Evolutionary conservation across 2,797 vertebrate species (phyloP).

Genomic region (Oreochromis grahami): DNA sequence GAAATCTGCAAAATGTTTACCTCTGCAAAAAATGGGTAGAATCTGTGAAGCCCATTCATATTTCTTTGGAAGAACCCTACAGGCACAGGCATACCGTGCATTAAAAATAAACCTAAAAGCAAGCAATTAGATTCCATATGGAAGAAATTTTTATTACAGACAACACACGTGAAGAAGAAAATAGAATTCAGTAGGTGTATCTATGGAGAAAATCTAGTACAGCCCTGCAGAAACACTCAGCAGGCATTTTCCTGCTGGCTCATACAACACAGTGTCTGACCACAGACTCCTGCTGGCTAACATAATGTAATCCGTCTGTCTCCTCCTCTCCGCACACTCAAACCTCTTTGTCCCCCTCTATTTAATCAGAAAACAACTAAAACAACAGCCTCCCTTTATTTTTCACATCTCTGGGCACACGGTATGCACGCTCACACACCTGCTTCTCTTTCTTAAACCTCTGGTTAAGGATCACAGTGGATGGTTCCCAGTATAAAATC

Average conservation of each 20-base stretch:
- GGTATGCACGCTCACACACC: not conserved
- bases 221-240: conserved; percentile 44
- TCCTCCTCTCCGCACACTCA: conserved; percentile 14
- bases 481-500: not conserved
- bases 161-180: not conserved
- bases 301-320: conserved; percentile 64
- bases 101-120: not conserved
- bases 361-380: conserved; percentile 17
- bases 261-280: conserved; percentile 41
- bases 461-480: not conserved
- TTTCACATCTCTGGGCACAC: not conserved
- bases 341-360: conserved; percentile 16
- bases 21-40: not conserved
- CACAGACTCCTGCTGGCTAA: conserved; percentile 53
- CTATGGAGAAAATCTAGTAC: conserved; percentile 24
- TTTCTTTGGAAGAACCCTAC: not conserved
- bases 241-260: conserved; percentile 50
- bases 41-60: not conserved
- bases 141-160: not conserved
- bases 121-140: not conserved
- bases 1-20: not conserved
- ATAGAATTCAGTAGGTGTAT: conserved; percentile 11
- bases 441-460: not conserved
- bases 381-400: not conserved
- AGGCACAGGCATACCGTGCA: not conserved